phyloP scores from a whole-genome alignment of 2,888 invertebrate genomes.

The Anthoptus insignis region DNA sequence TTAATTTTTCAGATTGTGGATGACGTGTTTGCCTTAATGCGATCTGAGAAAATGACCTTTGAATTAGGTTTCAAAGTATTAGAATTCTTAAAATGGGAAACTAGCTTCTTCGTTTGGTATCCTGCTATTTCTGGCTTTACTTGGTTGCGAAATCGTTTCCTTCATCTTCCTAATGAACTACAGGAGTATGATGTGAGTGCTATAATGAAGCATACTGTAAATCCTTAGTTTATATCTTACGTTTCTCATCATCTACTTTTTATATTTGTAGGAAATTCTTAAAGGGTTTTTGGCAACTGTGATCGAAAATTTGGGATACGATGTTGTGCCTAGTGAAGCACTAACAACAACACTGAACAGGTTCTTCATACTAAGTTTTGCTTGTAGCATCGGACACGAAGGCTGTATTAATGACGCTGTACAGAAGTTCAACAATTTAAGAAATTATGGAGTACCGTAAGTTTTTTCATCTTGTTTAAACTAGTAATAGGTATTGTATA shows the following conservation, averaged over 20 bases:
- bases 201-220: too few relatives aligned
- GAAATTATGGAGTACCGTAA: slow-evolving; percentile 56
- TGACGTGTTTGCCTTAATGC: slow-evolving; percentile 78
- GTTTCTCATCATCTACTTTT: too few relatives aligned
- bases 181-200: slow-evolving; percentile 70
- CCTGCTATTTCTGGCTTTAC: slow-evolving; percentile 76
- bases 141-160: slow-evolving; percentile 74
- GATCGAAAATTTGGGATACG: slow-evolving; percentile 64
- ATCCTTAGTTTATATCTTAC: too few relatives aligned
- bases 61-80: slow-evolving; percentile 71
- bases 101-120: slow-evolving; percentile 76
- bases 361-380: slow-evolving; percentile 84
- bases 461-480: slow-evolving; percentile 30
- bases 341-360: slow-evolving; percentile 70
- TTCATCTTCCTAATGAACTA: slow-evolving; percentile 67
- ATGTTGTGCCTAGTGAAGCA: slow-evolving; percentile 59
- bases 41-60: slow-evolving; percentile 65
- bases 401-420: slow-evolving; percentile 81
- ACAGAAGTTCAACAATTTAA: slow-evolving; percentile 60
- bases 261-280: slow-evolving; percentile 60
- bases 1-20: slow-evolving; percentile 71
- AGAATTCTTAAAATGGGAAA: slow-evolving; percentile 74
- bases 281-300: slow-evolving; percentile 63
- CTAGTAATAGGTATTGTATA: too few relatives aligned
- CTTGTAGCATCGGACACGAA: slow-evolving; percentile 87